A percentile compares a stretch with the other conserved stretches of the same genome.
These are phyloP conservation scores for Maniola hyperantus DNA, from an alignment of 2,888 invertebrate genomes.

Conservation along the genomic window DNA sequence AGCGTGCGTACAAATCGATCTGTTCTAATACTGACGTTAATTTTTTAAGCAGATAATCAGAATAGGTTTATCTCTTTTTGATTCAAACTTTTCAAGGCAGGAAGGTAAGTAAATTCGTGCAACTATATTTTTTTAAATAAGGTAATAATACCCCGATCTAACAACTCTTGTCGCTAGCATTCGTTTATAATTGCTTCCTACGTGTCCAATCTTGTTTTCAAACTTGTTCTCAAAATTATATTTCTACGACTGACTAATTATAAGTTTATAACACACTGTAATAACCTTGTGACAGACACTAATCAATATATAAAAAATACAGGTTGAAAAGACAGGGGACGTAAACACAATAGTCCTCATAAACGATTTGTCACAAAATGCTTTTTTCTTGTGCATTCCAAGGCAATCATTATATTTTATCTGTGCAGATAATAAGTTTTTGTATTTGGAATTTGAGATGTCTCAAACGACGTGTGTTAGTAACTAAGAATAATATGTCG, in stretches of 20 bases:
- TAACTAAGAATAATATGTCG: no score
- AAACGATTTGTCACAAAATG: no score
- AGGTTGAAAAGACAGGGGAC: slow-evolving; percentile 6
- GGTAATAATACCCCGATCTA: slow-evolving; percentile 17
- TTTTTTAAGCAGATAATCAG: no score
- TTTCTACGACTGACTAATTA: slow-evolving; percentile 21
- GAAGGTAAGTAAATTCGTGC: neutral
- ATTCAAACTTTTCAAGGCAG: neutral
- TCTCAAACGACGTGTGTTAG: no score
- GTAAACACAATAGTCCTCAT: neutral
- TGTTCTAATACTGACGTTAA: no score
- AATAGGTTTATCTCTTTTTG: neutral
- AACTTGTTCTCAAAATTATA: slow-evolving; percentile 35
- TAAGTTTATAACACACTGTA: neutral
- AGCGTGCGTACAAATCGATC: neutral
- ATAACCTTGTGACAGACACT: slow-evolving; percentile 31
- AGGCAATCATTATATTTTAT: no score
- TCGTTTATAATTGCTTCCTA: slow-evolving; percentile 28
- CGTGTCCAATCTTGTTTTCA: slow-evolving; percentile 30
- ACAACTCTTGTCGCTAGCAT: slow-evolving; percentile 22
- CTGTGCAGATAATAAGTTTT: no score
- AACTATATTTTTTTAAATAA: neutral
- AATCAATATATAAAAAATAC: slow-evolving; percentile 12
- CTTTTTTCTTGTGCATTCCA: no score
- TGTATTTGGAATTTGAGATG: no score